A percentile compares a stretch with the other conserved stretches of the same genome.
Conservation (phyloP, 2,888 invertebrate species). For the Macrophya alboannulata region DNA sequence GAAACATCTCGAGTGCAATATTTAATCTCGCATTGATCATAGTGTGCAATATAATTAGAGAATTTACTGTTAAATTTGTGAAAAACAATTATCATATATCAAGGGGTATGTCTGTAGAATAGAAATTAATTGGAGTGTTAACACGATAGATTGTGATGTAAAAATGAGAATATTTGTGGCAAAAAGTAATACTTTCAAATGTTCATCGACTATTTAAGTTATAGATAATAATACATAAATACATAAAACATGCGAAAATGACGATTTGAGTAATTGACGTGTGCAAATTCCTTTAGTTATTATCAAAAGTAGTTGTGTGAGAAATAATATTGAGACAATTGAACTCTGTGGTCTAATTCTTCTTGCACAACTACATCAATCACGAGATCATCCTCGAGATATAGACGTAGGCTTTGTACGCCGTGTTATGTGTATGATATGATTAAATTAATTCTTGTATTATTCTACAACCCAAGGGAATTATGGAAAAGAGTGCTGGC, state of each 20-base stretch:
- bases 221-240: constrained; percentile 2
- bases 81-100: background rate
- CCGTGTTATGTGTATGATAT: constrained; percentile 68
- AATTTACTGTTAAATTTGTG: background rate
- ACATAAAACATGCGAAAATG: constrained; percentile 55
- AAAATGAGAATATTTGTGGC: constrained; percentile 42
- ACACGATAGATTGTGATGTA: background rate
- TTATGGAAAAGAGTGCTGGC: constrained; percentile 48
- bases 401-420: constrained; percentile 66
- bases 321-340: constrained; percentile 16
- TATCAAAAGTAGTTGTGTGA: constrained; percentile 11
- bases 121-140: background rate
- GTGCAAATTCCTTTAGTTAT: constrained; percentile 61
- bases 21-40: background rate
- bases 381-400: constrained; percentile 59
- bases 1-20: constrained; percentile 3
- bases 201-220: constrained; percentile 42
- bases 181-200: constrained; percentile 33
- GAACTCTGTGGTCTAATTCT: background rate
- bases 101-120: background rate
- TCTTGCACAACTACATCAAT: background rate
- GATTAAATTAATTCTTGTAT: constrained; percentile 54
- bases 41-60: background rate
- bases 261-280: constrained; percentile 60
- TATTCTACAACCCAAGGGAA: constrained; percentile 27